Conservation (phyloP, 30 jellyfish, hydroid and myxozoan genomes). For the Turritopsis rubra region DNA sequence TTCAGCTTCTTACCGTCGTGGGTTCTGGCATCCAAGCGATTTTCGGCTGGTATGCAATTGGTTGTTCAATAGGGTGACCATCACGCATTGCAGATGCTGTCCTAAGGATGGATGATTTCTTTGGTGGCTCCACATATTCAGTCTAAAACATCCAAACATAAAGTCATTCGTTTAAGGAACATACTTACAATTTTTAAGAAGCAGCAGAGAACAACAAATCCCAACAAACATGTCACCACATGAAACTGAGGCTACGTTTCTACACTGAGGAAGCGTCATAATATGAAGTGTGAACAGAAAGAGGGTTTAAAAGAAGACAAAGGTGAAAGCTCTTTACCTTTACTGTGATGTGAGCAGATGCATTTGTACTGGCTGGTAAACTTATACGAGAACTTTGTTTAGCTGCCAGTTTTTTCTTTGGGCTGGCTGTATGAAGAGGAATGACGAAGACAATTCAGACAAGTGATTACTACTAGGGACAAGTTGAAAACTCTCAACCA, state of each 20-base stretch:
- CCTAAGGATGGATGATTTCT: constrained; percentile 46
- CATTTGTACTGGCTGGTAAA: background rate
- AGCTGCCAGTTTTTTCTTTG: background rate
- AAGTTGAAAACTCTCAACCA: no score
- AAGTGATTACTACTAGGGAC: no score
- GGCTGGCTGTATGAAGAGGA: background rate
- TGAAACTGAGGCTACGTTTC: no score
- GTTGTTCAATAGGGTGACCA: constrained; percentile 50
- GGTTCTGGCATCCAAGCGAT: constrained; percentile 80
- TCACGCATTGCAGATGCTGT: constrained; percentile 68
- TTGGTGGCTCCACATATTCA: background rate
- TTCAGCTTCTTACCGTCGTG: constrained; percentile 79
- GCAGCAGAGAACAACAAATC: no score
- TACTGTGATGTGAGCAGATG: background rate
- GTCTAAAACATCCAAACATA: background rate
- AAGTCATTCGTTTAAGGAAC: no score
- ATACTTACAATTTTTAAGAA: no score
- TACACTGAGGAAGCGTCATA: no score
- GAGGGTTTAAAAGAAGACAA: no score
- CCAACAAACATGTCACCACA: no score
- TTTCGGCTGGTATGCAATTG: constrained; percentile 56
- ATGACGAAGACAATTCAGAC: no score
- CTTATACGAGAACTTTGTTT: background rate
- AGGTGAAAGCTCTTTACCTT: no score
- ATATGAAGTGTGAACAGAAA: no score